Evolutionary conservation across 2,888 invertebrate genomes (phyloP).

Genomic region (Neocrepidodera transversa): DNA sequence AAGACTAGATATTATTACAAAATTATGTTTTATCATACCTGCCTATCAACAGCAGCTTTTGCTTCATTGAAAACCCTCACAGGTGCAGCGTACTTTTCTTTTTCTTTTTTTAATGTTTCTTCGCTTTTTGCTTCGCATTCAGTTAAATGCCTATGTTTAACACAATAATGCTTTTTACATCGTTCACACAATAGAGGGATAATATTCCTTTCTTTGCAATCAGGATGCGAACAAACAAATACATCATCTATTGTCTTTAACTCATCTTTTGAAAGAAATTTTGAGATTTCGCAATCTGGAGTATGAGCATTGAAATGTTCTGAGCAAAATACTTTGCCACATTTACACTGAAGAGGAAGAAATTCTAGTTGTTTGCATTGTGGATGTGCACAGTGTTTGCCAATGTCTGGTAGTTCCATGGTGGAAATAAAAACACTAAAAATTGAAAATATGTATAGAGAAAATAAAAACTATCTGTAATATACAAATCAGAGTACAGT

Average conservation of each 20-base stretch:
- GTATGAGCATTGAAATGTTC: constrained; percentile 69
- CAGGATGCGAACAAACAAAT: constrained; percentile 65
- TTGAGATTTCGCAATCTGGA: constrained; percentile 61
- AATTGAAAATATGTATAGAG: background rate
- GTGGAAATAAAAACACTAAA: constrained; percentile 7
- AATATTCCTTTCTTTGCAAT: constrained; percentile 68
- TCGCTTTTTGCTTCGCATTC: constrained; percentile 58
- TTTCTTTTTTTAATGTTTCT: constrained; percentile 64
- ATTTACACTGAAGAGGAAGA: constrained; percentile 73
- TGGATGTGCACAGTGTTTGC: constrained; percentile 68
- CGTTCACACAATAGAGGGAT: constrained; percentile 71
- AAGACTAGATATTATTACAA: too few species aligned
- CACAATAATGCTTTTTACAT: constrained; percentile 74
- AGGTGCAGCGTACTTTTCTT: constrained; percentile 67
- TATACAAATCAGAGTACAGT: too few species aligned
- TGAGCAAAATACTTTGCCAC: constrained; percentile 70
- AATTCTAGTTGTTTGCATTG: constrained; percentile 76
- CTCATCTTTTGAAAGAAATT: constrained; percentile 42
- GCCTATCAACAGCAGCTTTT: constrained; percentile 69
- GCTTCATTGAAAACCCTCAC: constrained; percentile 68
- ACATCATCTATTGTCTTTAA: constrained; percentile 51
- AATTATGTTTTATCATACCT: constrained; percentile 61
- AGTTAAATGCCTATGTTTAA: constrained; percentile 67
- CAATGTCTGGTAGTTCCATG: constrained; percentile 80
- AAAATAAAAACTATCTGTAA: too few species aligned